Percentiles rank a stretch among this genome's conserved stretches.
phyloP scores from a whole-genome alignment of 2,797 vertebrate species.

The Syngnathus rostellatus region DNA sequence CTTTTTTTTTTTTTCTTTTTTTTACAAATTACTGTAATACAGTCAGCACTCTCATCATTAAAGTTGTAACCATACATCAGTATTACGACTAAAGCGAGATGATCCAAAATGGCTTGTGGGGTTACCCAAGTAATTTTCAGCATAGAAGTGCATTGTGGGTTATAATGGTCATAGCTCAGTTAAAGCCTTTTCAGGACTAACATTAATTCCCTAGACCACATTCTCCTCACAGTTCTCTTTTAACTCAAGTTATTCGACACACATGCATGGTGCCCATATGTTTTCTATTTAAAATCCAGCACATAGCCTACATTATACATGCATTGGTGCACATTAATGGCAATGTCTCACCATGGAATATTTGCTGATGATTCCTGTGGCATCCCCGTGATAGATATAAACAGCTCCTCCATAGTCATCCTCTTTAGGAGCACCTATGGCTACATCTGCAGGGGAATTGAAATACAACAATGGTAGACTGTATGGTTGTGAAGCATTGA shows the following conservation, averaged over 20 bases:
- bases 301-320: not conserved
- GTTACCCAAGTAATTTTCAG: not conserved
- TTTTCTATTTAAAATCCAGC: slow-evolving; percentile 7
- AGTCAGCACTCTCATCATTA: not conserved
- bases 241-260: slow-evolving; percentile 5
- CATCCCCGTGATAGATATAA: slow-evolving; percentile 90
- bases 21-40: not conserved
- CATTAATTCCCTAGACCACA: slow-evolving; percentile 10
- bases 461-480: not conserved
- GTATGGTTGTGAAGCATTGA: slow-evolving; percentile 19
- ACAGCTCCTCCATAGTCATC: slow-evolving; percentile 85
- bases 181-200: slow-evolving; percentile 4
- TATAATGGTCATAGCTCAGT: not conserved
- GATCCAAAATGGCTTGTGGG: not conserved
- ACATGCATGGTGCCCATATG: slow-evolving; percentile 14
- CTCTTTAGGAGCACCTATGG: slow-evolving; percentile 90
- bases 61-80: not conserved
- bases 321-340: not conserved
- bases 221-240: slow-evolving; percentile 18
- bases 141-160: not conserved
- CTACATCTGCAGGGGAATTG: slow-evolving; percentile 74
- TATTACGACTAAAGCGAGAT: not conserved
- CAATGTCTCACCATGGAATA: slow-evolving; percentile 85
- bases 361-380: slow-evolving; percentile 74
- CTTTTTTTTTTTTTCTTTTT: too few relatives aligned